These are phyloP conservation scores for Oostethus manadensis DNA, from an alignment of 2,113 vertebrate species.

Conservation along the genomic window DNA sequence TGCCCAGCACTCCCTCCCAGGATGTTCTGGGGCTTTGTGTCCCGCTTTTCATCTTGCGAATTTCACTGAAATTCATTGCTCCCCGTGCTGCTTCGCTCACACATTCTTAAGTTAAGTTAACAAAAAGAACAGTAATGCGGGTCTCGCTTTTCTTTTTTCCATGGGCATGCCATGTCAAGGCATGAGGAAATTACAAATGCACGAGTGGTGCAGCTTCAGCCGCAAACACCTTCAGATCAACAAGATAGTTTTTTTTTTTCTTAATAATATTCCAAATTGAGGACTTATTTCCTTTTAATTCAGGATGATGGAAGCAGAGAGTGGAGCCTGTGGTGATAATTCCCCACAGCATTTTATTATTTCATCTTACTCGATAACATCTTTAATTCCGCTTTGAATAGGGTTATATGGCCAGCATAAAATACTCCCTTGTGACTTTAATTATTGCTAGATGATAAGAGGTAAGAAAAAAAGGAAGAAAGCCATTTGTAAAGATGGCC, in stretches of 20 bases:
- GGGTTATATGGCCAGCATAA: conserved; percentile 71
- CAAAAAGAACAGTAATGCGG: conserved; percentile 18
- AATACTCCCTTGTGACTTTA: conserved; percentile 67
- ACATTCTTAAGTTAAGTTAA: not conserved
- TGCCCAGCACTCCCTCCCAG: conserved; percentile 27
- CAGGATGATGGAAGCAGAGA: conserved; percentile 26
- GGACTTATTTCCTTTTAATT: conserved; percentile 55
- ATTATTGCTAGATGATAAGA: conserved; percentile 66
- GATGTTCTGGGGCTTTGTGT: conserved; percentile 35
- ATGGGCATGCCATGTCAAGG: conserved; percentile 16
- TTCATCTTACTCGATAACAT: conserved; percentile 59
- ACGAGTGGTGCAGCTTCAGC: conserved; percentile 27
- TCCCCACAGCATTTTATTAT: conserved; percentile 67
- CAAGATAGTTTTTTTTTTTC: conserved; percentile 53
- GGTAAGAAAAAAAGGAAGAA: conserved; percentile 51
- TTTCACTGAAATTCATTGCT: conserved; percentile 36
- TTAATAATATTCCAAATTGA: conserved; percentile 43
- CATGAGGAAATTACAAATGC: conserved; percentile 16
- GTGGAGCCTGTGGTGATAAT: conserved; percentile 35
- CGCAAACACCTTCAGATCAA: conserved; percentile 36
- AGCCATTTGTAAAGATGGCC: conserved; percentile 55
- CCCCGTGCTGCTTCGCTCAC: conserved; percentile 6
- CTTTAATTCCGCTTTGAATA: conserved; percentile 73
- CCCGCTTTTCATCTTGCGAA: conserved; percentile 36
- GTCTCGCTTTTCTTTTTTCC: conserved; percentile 9